These are phyloP conservation scores for Candoia aspera DNA, from an alignment of 2,113 vertebrate species.

Conservation along the genomic window DNA sequence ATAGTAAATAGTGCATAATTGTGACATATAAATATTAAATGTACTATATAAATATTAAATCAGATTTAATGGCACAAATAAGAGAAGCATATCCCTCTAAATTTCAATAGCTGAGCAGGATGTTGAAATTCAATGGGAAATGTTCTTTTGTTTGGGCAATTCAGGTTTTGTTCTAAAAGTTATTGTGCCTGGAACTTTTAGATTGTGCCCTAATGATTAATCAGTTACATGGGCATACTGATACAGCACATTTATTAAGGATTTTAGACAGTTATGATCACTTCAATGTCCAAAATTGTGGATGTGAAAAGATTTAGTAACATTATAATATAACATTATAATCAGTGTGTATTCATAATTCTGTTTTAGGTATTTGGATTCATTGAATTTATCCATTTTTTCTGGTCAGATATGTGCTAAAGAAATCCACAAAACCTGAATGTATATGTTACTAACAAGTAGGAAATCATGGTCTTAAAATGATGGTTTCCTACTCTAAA, in stretches of 20 bases:
- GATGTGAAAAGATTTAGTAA: background rate
- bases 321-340: no score
- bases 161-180: background rate
- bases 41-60: background rate
- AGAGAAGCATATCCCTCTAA: background rate
- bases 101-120: background rate
- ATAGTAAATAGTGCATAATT: background rate
- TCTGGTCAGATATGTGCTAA: background rate
- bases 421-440: background rate
- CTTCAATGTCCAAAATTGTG: background rate
- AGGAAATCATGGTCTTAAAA: background rate
- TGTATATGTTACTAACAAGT: background rate
- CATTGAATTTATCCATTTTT: background rate
- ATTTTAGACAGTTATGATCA: constrained; percentile 25
- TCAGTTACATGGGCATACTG: background rate
- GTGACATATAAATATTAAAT: background rate
- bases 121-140: background rate
- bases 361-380: background rate
- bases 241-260: constrained; percentile 10
- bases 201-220: background rate
- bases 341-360: background rate
- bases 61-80: constrained; percentile 3
- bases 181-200: background rate
- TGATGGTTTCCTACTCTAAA: background rate
- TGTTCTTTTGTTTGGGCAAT: background rate